Percentiles rank a stretch among this genome's conserved stretches.
Conservation (phyloP, 2,113 vertebrate species). For the Scatophagus argus region DNA sequence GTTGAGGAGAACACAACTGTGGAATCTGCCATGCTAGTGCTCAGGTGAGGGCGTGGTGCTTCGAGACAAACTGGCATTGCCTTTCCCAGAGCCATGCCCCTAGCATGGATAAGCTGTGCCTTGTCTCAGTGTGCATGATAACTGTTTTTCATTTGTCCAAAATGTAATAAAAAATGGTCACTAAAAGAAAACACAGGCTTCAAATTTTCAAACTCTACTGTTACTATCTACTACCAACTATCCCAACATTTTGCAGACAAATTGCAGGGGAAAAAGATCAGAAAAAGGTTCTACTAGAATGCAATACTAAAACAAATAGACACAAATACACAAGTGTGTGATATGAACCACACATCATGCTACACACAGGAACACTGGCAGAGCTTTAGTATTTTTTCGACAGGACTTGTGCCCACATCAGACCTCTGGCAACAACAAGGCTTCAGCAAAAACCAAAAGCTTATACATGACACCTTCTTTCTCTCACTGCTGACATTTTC, state of each 20-base stretch:
- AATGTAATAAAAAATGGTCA: background rate
- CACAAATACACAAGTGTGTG: background rate
- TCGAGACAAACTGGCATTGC: no score
- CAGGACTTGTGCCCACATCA: conserved; percentile 6
- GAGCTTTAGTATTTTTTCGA: background rate
- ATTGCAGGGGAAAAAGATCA: background rate
- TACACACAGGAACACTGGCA: background rate
- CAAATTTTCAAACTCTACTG: no score
- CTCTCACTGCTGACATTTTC: conserved; percentile 25
- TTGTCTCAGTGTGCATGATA: background rate
- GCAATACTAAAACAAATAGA: background rate
- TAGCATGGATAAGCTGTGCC: no score
- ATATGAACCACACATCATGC: background rate
- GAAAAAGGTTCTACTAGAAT: background rate
- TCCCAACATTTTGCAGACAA: background rate
- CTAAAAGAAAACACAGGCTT: background rate
- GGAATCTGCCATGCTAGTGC: no score
- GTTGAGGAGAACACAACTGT: no score
- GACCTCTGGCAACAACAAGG: background rate
- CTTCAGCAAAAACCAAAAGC: conserved; percentile 26
- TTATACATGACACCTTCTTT: conserved; percentile 7
- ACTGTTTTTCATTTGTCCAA: background rate
- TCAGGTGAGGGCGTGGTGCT: no score
- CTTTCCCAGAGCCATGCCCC: no score
- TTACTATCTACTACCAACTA: no score